phyloP scores from a whole-genome alignment of 2,797 vertebrate genomes.

The Scarus forsteni region DNA sequence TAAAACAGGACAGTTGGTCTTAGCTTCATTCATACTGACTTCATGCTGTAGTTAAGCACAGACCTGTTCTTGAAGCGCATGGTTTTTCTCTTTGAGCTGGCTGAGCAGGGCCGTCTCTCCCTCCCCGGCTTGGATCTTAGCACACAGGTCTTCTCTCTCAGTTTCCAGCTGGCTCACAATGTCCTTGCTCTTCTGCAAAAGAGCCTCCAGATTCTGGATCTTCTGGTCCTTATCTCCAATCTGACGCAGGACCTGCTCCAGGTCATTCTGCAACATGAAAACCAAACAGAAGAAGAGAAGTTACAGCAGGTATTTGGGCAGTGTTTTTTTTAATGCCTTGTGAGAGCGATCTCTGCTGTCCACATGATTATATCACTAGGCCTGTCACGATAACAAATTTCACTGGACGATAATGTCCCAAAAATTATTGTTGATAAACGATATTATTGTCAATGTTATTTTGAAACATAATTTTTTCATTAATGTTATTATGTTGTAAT shows the following conservation, averaged over 20 bases:
- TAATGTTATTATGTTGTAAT: too few species aligned
- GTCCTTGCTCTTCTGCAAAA: slow-evolving; percentile 97
- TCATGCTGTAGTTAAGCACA: neutral
- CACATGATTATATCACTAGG: too few species aligned
- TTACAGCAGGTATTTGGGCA: neutral
- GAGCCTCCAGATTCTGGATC: slow-evolving; percentile 98
- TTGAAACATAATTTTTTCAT: too few species aligned
- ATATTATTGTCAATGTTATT: too few species aligned
- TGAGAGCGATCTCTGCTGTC: too few species aligned
- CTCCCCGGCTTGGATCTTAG: slow-evolving; percentile 98
- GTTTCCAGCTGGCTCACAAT: slow-evolving; percentile 93
- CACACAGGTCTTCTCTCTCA: slow-evolving; percentile 95
- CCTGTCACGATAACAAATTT: too few species aligned
- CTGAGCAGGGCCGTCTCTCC: slow-evolving; percentile 96
- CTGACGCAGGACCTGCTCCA: slow-evolving; percentile 98
- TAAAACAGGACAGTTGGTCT: neutral
- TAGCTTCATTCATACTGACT: neutral
- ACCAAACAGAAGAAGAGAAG: neutral
- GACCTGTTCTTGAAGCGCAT: slow-evolving; percentile 94
- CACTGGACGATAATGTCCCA: too few species aligned
- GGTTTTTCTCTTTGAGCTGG: slow-evolving; percentile 97
- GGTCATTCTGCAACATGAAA: slow-evolving; percentile 89
- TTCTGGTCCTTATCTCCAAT: slow-evolving; percentile 99
- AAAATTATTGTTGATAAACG: too few species aligned
- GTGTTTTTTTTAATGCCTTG: neutral